A percentile compares a stretch with the other conserved stretches of the same genome.
Conservation (phyloP, 1,140 invertebrate species). For the Drosophila sturtevanti region DNA sequence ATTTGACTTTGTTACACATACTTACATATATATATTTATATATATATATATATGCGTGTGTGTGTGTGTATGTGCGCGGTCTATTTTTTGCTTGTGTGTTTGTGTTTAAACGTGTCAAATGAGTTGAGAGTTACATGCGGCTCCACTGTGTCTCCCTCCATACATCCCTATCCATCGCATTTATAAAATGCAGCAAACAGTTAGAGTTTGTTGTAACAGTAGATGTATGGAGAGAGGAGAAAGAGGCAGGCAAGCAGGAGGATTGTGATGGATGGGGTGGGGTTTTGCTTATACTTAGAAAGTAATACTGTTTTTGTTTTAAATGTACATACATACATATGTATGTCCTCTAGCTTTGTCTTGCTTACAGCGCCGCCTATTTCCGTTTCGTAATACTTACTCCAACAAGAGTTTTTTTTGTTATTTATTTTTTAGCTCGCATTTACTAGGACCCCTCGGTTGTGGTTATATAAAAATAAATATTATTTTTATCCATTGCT, state of each 20-base stretch:
- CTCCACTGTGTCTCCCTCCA: slow-evolving; percentile 48
- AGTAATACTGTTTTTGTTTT: background rate
- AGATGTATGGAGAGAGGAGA: background rate
- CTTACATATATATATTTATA: no score
- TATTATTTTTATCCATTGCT: background rate
- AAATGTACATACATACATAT: no score
- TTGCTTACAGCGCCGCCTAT: slow-evolving; percentile 48
- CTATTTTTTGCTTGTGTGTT: slow-evolving; percentile 33
- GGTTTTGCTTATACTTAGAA: background rate
- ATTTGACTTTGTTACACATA: no score
- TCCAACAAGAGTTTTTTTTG: slow-evolving; percentile 13
- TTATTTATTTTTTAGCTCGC: no score
- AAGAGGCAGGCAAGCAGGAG: background rate
- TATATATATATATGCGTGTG: background rate
- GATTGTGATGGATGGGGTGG: background rate
- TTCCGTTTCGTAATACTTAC: slow-evolving; percentile 77
- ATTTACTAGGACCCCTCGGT: background rate
- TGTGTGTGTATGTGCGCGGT: slow-evolving; percentile 51
- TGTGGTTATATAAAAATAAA: slow-evolving; percentile 69
- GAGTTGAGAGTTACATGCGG: slow-evolving; percentile 78
- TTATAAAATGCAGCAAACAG: background rate
- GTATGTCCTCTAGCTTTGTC: slow-evolving; percentile 5
- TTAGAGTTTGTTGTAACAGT: no score
- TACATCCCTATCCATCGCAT: background rate
- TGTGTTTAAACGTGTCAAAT: slow-evolving; percentile 70